Base-by-base conservation (phyloP, 2,888 invertebrate genomes). In the Andrena chrysosceles region DNA sequence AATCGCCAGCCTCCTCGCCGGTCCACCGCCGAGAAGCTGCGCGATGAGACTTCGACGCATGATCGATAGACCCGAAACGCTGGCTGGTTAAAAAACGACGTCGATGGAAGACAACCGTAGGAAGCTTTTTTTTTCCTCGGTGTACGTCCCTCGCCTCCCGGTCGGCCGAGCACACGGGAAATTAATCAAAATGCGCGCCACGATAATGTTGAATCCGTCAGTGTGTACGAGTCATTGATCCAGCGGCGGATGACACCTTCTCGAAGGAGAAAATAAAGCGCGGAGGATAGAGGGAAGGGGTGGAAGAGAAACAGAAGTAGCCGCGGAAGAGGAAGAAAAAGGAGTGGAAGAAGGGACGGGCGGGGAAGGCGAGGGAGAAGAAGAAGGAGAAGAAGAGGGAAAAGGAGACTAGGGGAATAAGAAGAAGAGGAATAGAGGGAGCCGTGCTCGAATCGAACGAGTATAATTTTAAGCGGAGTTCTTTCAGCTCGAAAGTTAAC, bases 381-480 rank as follows among this genome's bases (percentile, higher is more conserved):
- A 42, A 13, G 64, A 16, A 42, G n/a, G 8, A 29, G 66, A 33
- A 7, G 29, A 10, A n/a, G 33, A 26, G 52, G n/a, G n/a, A 35
- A 23, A 49, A 42, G 23, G 67, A 20, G 29, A 13, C n/a, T n/a
- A 56, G 7, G 26, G 68, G 71, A 81, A 83, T 64, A 86, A 82
- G 76, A 85, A 77, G 81, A 82, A 72, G 85, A 82, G 77, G 52
- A 80, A 84, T 33, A 77, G 85, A 82, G 84, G 77, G 84, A 89
- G 87, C 88, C 85, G 83, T 83, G 87, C 77, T 85, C 88, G 85
- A 88, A 90, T 90, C 89, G 87, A 89, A 89, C 87, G 89, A 88
- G 89, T 90, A 90, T 90, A 91, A 91, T 91, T 90, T 91, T 88
- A 88, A 91, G 86, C 88, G 86, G 86, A 87, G 82, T 85, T 82